Base-by-base conservation (phyloP, 2,797 vertebrate species). In the Syngnathus acus region DNA sequence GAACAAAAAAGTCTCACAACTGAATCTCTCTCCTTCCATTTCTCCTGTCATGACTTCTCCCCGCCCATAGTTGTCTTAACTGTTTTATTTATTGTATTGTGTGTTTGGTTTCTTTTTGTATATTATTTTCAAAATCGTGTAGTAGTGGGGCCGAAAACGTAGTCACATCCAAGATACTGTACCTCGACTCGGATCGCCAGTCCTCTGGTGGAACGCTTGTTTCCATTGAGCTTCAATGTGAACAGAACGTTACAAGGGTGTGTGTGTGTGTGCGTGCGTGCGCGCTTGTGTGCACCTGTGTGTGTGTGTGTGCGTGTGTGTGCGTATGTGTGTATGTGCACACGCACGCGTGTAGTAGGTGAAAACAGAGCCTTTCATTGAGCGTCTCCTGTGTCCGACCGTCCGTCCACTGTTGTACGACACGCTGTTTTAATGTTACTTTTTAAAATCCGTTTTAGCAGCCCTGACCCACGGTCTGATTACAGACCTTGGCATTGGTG, bases 11-110 rank as follows among this genome's bases (percentile, higher is more conserved):
- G 7, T 9, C 21, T 62, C 60, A 16, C 60, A 81, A 89, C 87
- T 86, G 82, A 83, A 82, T 90, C 83, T 90, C 82, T 89, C 87
- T 90, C 81, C 84, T 84, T 88, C 75, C 73, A 83, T 85, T 79
- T 82, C 78, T 86, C 80, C 81, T 79, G 79, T 77, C 66, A 67
- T 38, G 19, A 73, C 64, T 74, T 77, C 80, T 73, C 70, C 60
- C 37, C 19, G 16, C 62, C 19, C 69, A 66, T 82, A 74, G 80
- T 76, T 87, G 79, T 89, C 80, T 80, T 81, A 68, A 82, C 81
- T 76, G 74, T 84, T 88, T 86, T 90, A 90, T 90, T 91, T 90
- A 90, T 91, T 91, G 84, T 87, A 74, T 77, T 72, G 75, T 80
- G 76, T 55, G 75, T 82, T 78, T 72, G 75, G 32, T 64, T 53